Conservation (phyloP, 2,888 invertebrate species). For the Melinaea marsaeus region DNA sequence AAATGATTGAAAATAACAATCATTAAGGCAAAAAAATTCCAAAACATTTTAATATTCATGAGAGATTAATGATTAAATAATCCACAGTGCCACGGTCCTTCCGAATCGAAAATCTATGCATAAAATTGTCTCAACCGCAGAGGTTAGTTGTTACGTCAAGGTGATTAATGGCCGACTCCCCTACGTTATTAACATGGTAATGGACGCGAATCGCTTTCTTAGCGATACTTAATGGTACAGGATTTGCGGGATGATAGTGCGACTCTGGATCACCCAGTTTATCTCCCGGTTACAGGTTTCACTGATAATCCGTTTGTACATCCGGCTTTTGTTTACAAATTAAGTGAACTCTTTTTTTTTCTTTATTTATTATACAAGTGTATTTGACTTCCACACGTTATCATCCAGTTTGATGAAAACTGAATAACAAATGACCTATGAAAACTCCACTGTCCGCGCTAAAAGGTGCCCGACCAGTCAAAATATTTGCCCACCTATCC, state of each 20-base stretch:
- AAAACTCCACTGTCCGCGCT: constrained; percentile 36
- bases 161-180: constrained; percentile 74
- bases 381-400: not conserved
- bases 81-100: constrained; percentile 35
- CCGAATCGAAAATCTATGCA: constrained; percentile 64
- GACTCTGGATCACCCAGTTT: constrained; percentile 46
- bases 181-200: constrained; percentile 77
- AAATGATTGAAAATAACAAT: not conserved
- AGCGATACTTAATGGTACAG: constrained; percentile 75
- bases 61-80: constrained; percentile 32
- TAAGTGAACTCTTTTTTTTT: too few species aligned
- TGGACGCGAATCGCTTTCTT: constrained; percentile 75
- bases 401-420: not conserved
- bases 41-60: constrained; percentile 30
- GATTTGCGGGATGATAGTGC: constrained; percentile 71
- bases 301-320: constrained; percentile 22
- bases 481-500: constrained; percentile 74
- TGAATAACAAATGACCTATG: not conserved
- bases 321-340: too few species aligned
- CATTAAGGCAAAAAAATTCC: constrained; percentile 2
- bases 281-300: constrained; percentile 55
- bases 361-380: too few species aligned
- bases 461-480: constrained; percentile 68
- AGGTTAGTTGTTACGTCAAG: constrained; percentile 66
- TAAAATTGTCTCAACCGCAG: constrained; percentile 61